Evolutionary conservation across 2,113 vertebrate species (phyloP).

Genomic region (Pipra filicauda): DNA sequence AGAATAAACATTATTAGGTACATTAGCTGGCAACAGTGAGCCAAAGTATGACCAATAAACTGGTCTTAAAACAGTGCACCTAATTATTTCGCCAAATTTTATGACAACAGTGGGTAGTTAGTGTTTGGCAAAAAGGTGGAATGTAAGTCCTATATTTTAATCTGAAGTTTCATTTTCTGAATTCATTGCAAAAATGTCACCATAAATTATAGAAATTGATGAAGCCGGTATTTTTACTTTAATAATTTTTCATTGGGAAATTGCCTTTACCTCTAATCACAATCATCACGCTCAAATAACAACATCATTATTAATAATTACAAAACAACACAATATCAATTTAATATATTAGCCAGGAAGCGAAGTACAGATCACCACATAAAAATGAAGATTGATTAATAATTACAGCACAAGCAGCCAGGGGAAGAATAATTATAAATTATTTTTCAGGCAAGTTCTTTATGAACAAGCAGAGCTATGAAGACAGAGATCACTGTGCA

Average conservation of each 20-base stretch:
- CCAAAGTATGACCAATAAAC: neutral
- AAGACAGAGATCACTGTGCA: neutral
- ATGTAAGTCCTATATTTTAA: neutral
- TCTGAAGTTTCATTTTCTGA: neutral
- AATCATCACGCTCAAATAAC: conserved; percentile 22
- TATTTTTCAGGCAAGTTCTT: neutral
- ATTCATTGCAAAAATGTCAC: neutral
- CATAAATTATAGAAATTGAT: conserved; percentile 18
- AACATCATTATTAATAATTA: conserved; percentile 36
- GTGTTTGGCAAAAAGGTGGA: neutral
- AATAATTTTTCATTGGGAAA: neutral
- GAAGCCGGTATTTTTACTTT: conserved; percentile 27
- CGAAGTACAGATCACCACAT: neutral
- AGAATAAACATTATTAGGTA: neutral
- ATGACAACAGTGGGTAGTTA: neutral
- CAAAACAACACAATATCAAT: conserved; percentile 23
- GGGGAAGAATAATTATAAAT: conserved; percentile 31
- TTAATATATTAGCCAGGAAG: conserved; percentile 22
- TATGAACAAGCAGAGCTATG: neutral
- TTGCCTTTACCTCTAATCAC: conserved; percentile 20
- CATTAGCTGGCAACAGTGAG: neutral
- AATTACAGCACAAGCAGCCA: neutral
- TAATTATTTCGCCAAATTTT: neutral
- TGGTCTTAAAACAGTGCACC: neutral
- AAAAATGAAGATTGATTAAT: conserved; percentile 60